Conservation (phyloP, 2,888 invertebrate species). For the Epirrita christyi region DNA sequence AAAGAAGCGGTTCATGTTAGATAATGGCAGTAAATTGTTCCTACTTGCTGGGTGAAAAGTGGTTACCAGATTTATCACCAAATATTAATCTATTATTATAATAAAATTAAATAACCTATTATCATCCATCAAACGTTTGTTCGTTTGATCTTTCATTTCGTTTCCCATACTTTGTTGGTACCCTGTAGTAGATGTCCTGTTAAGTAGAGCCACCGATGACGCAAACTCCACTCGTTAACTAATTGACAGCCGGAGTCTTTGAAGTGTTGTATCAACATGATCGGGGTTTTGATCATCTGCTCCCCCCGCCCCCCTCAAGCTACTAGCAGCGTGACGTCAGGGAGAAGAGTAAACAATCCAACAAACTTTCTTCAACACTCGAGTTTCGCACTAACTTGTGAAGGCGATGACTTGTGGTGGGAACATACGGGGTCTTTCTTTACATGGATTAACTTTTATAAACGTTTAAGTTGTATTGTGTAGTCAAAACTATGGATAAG, state of each 20-base stretch:
- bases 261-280: slow-evolving; percentile 32
- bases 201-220: background rate
- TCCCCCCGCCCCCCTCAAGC: too few species aligned
- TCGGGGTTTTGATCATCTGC: slow-evolving; percentile 29
- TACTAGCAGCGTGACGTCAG: background rate
- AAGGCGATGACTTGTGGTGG: background rate
- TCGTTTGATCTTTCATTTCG: background rate
- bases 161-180: background rate
- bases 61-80: too few species aligned
- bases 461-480: too few species aligned
- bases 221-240: slow-evolving; percentile 27
- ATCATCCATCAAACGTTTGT: background rate
- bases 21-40: too few species aligned
- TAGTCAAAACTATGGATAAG: too few species aligned
- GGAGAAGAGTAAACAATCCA: slow-evolving; percentile 20
- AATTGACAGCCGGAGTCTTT: slow-evolving; percentile 30
- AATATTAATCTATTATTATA: too few species aligned
- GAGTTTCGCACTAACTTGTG: slow-evolving; percentile 40
- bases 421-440: too few species aligned
- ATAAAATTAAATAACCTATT: too few species aligned
- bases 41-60: too few species aligned
- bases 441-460: too few species aligned
- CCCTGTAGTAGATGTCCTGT: background rate
- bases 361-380: slow-evolving; percentile 45
- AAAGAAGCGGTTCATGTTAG: too few species aligned